A percentile compares a stretch with the other conserved stretches of the same genome.
phyloP scores from a whole-genome alignment of 2,797 vertebrate species.

The Acanthornis magna region DNA sequence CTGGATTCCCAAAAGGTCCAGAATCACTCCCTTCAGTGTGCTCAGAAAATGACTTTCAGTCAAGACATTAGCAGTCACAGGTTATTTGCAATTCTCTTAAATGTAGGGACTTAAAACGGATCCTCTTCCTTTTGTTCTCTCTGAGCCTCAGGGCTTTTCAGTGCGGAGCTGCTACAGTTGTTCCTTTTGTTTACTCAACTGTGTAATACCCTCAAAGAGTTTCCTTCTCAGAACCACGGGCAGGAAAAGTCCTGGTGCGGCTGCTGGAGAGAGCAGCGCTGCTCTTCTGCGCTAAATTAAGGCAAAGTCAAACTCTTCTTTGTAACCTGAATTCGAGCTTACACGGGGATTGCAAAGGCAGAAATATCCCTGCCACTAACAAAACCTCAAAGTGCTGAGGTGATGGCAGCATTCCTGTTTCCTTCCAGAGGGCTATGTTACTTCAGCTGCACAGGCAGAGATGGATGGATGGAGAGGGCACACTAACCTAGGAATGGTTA shows the following conservation, averaged over 20 bases:
- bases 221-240: slow-evolving; percentile 5
- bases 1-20: not conserved
- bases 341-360: not conserved
- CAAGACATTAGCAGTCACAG: not conserved
- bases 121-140: slow-evolving; percentile 36
- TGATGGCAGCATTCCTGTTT: not conserved
- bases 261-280: not conserved
- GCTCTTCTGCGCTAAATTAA: not conserved
- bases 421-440: not conserved
- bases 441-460: not conserved
- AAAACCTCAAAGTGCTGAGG: not conserved
- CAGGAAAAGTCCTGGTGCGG: not conserved
- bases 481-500: not conserved
- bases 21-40: not conserved
- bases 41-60: slow-evolving; percentile 7
- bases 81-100: slow-evolving; percentile 9
- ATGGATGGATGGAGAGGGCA: not conserved
- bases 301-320: not conserved
- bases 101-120: not conserved
- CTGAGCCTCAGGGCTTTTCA: slow-evolving; percentile 36
- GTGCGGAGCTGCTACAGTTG: not conserved
- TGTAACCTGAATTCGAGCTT: not conserved
- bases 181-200: slow-evolving; percentile 55
- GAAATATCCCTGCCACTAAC: not conserved
- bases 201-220: slow-evolving; percentile 41